Conservation (phyloP, 2,797 vertebrate genomes). For the Microcaecilia unicolor region DNA sequence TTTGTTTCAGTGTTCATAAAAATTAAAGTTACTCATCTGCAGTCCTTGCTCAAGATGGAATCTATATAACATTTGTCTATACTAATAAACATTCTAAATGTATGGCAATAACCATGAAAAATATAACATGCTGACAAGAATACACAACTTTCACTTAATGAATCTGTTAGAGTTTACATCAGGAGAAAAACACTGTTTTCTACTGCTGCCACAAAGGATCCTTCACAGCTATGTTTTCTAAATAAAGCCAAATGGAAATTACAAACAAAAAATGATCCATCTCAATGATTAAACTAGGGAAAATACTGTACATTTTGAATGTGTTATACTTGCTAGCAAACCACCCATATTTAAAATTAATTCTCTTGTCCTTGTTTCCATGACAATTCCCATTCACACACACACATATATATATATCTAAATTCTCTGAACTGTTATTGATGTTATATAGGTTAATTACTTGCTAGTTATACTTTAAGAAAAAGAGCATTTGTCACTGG, state of each 20-base stretch:
- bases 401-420: no score
- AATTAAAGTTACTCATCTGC: no score
- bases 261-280: conserved; percentile 26
- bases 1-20: no score
- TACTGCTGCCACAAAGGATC: conserved; percentile 16
- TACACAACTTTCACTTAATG: conserved; percentile 26
- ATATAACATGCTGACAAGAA: conserved; percentile 32
- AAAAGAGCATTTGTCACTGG: conserved; percentile 22
- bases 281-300: conserved; percentile 23
- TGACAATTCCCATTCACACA: no score
- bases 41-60: conserved; percentile 23
- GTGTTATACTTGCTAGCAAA: conserved; percentile 22
- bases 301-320: conserved; percentile 45
- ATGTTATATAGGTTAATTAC: conserved; percentile 17
- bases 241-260: conserved; percentile 32
- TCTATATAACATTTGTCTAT: conserved; percentile 34
- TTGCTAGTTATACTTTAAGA: conserved; percentile 22
- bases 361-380: no score
- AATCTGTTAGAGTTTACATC: neutral
- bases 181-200: conserved; percentile 20
- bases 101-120: conserved; percentile 41
- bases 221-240: conserved; percentile 13
- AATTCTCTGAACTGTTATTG: no score
- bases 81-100: conserved; percentile 25
- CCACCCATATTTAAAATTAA: no score